Base-by-base conservation (phyloP, 2,888 invertebrate genomes). In the Ophion ellenae region DNA sequence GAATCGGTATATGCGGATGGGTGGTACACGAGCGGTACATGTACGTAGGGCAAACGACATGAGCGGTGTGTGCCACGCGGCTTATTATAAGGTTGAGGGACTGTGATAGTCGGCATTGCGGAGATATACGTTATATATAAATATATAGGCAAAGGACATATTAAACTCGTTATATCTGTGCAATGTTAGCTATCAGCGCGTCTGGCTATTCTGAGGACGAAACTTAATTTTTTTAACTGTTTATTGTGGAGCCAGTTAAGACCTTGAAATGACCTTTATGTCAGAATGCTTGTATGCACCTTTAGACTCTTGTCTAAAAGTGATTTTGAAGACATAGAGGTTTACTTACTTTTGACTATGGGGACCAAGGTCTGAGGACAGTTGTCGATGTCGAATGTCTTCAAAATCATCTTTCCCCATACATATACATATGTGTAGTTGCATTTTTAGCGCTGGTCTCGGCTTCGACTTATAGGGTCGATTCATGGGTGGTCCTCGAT, bases 1-100 rank as follows among this genome's bases (percentile, higher is more conserved):
- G 93, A 94, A 94, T 94, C 93, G 93, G 92, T 91, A 93, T 92
- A 90, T 92, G 91, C 91, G 91, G 93, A 93, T 93, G 93, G 93
- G 91, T 91, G 79, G 74, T 90, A 93, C 93, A 94, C 90, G 93
- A 89, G 89, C 92, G 92, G 91, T 90, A 90, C 93, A 92, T 94
- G 93, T 94, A 92, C 91, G 89, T 90, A 89, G 90, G 89, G 91
- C 90, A 91, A 91, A 90, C 91, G 88, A 93, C 93, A 93, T 91
- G 92, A 92, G 89, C 91, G 77, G 78, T 81, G 75, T 81, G 78
- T 45, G 69, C 79, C 67, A 90, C 89, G 88, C 89, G 76, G 92
- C 92, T 93, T 93, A 93, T 93, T 93, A 93, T 90, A 90, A 90
- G 90, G 84, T 87, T 87, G 78, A 88, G 83, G 86, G 81, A 88